Percentiles rank a stretch among this genome's conserved stretches.
phyloP scores from a whole-genome alignment of 2,888 invertebrate genomes.

The Cybosia mesomella region DNA sequence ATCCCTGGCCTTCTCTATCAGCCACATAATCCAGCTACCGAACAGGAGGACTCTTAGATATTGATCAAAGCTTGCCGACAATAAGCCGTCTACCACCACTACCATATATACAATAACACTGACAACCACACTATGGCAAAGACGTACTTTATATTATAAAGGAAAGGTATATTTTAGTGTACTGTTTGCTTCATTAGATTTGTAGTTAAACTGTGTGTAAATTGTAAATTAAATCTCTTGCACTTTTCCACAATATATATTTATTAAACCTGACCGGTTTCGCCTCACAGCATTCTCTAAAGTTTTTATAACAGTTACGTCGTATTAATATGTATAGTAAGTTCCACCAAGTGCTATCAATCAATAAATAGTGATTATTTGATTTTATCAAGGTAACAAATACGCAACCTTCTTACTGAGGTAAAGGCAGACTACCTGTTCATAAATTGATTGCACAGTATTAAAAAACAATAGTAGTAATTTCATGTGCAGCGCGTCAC shows the following conservation, averaged over 20 bases:
- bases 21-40: constrained; percentile 38
- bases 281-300: too few species aligned
- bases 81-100: constrained; percentile 38
- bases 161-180: not conserved
- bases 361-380: too few species aligned
- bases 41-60: constrained; percentile 42
- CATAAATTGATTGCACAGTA: too few species aligned
- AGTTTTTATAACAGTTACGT: too few species aligned
- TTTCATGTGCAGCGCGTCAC: too few species aligned
- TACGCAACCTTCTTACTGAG: not conserved
- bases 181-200: not conserved
- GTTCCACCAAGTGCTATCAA: too few species aligned
- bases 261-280: too few species aligned
- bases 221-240: too few species aligned
- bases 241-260: too few species aligned
- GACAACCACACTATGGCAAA: constrained; percentile 10
- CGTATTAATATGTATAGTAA: too few species aligned
- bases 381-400: not conserved
- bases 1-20: constrained; percentile 31
- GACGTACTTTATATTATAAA: not conserved
- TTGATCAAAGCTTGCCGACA: constrained; percentile 45
- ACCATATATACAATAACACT: constrained; percentile 40
- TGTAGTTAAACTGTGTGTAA: not conserved
- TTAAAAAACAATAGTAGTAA: too few species aligned
- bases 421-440: too few species aligned